Evolutionary conservation across 2,797 vertebrate species (phyloP), one percentile per base, ranked within the genome.

Genomic region (Dryobates pubescens): DNA sequence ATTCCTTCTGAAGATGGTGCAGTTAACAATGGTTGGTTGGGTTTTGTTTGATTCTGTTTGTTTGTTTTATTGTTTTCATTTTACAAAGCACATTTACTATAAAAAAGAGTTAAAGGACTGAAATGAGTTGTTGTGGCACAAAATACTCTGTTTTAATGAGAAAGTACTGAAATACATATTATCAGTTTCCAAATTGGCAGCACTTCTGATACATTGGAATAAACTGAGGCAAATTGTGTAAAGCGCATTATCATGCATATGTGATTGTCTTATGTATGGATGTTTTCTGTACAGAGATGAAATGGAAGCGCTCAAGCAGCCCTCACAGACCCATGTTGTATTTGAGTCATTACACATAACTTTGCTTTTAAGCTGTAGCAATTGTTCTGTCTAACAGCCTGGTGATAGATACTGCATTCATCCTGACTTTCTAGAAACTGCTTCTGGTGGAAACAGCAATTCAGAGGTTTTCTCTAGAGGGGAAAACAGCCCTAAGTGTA

Each of bases 351-450:
- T 30, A 92, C 58, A 24, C 14, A 5, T 12, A 26, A 5, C 59
- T 92, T 86, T 68, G 54, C 80, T 93, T 88, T 82, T 65, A 83
- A 45, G 45, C 15, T 91, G 82, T 70, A 54, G 88, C 23, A 72
- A 84, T 54, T 59, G 30, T 36, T 92, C 62, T 95, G 68, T 91
- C 64, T 63, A 77, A 41, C 32, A 88, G 14, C 12, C 36, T 54
- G 32, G 64, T 68, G 9, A n/a, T 14, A 57, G 53, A 43, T 68
- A 45, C 0, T 80, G 36, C 0, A 1, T 86, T 91, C 83, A 53
- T 32, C 29, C 51, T 86, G 56, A 58, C 53, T 77, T 81, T 94
- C 76, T n/a, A 54, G 78, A 89, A 45, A 72, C 56, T 47, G 6
- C 7, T 79, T 73, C n/a, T 90, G 26, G 16, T 45, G 27, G 59